Evolutionary conservation across 2,797 vertebrate genomes (phyloP).

Genomic region (Adelosebastes latens): DNA sequence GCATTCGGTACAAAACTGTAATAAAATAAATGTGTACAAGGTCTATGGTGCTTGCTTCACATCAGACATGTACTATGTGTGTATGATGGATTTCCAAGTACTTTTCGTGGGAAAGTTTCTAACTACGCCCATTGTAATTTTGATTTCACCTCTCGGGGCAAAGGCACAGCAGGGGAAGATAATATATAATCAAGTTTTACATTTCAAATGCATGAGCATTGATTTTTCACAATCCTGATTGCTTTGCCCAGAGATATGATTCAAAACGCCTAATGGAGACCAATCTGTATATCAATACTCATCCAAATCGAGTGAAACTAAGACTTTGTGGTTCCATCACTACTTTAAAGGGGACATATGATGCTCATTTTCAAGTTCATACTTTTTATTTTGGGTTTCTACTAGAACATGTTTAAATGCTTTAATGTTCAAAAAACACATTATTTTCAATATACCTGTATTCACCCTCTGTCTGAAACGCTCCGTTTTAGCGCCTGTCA

Average conservation of each 20-base stretch:
- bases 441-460: neutral
- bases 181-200: constrained; percentile 68
- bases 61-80: neutral
- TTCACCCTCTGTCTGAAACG: neutral
- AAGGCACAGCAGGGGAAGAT: constrained; percentile 43
- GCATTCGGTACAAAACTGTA: neutral
- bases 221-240: constrained; percentile 69
- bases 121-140: constrained; percentile 44
- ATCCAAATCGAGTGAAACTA: constrained; percentile 48
- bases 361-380: rapidly evolving
- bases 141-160: constrained; percentile 46
- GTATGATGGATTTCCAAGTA: constrained; percentile 24
- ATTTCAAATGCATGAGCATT: constrained; percentile 77
- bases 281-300: constrained; percentile 72
- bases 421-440: neutral
- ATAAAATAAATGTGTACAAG: constrained; percentile 5
- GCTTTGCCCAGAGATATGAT: constrained; percentile 64
- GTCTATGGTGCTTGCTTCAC: neutral
- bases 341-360: neutral
- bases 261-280: constrained; percentile 63
- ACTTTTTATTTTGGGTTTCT: neutral
- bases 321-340: constrained; percentile 33
- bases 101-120: constrained; percentile 39
- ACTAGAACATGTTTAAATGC: neutral
- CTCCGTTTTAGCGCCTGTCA: too few relatives aligned